Percentiles rank a stretch among this genome's conserved stretches.
These are phyloP conservation scores for Lithophane leautieri DNA, from an alignment of 2,888 invertebrate genomes.

Conservation along the genomic window DNA sequence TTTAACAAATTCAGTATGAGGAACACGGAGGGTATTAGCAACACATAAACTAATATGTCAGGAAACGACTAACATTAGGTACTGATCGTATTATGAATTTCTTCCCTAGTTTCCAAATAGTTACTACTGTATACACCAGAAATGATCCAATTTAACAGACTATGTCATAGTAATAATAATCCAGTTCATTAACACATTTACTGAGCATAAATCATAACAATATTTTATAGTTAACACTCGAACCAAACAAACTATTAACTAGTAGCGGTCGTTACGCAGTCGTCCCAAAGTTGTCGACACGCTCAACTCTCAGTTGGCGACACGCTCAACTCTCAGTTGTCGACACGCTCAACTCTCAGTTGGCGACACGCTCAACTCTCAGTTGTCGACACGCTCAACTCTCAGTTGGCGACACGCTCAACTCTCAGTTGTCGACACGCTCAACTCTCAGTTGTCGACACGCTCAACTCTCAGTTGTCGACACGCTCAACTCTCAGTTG, in stretches of 20 bases:
- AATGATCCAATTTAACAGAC: neutral
- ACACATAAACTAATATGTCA: neutral
- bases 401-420: too few relatives aligned
- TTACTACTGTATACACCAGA: neutral
- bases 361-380: too few relatives aligned
- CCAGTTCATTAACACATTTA: constrained; percentile 10
- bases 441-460: constrained; percentile 16
- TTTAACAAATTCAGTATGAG: neutral
- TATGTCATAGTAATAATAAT: constrained; percentile 8
- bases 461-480: constrained; percentile 15
- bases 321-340: too few relatives aligned
- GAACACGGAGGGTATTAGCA: neutral
- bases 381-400: constrained; percentile 19
- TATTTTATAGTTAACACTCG: constrained; percentile 37
- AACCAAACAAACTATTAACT: constrained; percentile 16
- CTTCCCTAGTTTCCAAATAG: neutral
- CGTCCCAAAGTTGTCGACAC: constrained; percentile 15
- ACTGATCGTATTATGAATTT: neutral
- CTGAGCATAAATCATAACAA: constrained; percentile 23
- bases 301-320: constrained; percentile 19
- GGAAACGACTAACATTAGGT: too few relatives aligned
- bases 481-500: constrained; percentile 18
- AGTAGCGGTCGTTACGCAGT: neutral
- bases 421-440: constrained; percentile 15
- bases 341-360: constrained; percentile 13